Evolutionary conservation across 2,888 invertebrate genomes (phyloP), one percentile per base, ranked within the genome.

Genomic region (Liopterus haemorrhoidalis): DNA sequence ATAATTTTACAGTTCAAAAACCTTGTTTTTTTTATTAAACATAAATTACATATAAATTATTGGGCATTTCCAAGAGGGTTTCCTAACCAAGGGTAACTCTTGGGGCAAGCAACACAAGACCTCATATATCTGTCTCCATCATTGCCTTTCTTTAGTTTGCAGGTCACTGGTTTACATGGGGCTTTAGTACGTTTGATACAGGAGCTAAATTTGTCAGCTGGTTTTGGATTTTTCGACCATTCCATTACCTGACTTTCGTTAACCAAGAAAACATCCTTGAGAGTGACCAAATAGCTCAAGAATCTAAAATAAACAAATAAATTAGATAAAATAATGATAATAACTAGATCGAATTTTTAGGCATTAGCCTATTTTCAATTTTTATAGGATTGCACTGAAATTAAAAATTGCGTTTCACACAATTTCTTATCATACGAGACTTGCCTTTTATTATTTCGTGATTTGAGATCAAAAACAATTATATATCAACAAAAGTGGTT

Each of bases 61-160:
- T 28, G 5, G 5, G 28, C 15, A 2, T n/a, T n/a, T n/a, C 71
- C 71, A 9, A 60, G 46, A 21, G 69, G 70, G 60, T 72, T 70
- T 3, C 59, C 60, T 4, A 71, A 36, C 70, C 71, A 71, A 20
- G 73, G 73, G 52, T 68, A 73, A 1, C 53, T 54, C 2, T 53
- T 33, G 2, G 73, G 73, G 49, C 73, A 73, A 2, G 49, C n/a
- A 5, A 53, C 56, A 50, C 73, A 72, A 5, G 63, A 57, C 8
- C 49, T 57, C 66, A 72, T 69, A 52, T 66, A 66, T 46, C 66
- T 60, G 4, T 50, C 55, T 32, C 60, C 55, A 3, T 55, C 54
- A 6, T 49, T 48, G 25, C 41, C 9, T 2, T 53, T 59, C 14
- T 41, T 25, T 31, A 66, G 50, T 19, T 32, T 37, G 49, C 69